Conservation (phyloP, 2,113 vertebrate species). For the Periophthalmodon schlosseri region DNA sequence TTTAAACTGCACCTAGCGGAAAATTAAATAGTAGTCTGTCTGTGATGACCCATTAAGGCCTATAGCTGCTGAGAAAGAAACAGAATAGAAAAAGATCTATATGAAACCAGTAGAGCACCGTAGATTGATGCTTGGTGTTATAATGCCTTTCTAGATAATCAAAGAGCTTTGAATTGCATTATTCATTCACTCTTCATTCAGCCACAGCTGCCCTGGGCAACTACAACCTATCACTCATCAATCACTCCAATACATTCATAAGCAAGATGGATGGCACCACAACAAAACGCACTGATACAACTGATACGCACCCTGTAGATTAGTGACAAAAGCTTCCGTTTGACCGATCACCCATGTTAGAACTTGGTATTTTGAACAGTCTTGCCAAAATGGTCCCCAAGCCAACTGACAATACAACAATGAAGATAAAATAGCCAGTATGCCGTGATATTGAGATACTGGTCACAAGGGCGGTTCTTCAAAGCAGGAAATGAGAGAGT, state of each 20-base stretch:
- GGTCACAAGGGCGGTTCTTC: not conserved
- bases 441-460: not conserved
- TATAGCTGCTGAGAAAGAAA: not conserved
- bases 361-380: no score
- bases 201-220: not conserved
- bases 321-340: not conserved
- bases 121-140: not conserved
- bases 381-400: not conserved
- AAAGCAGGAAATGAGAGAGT: constrained; percentile 29
- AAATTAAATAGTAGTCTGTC: not conserved
- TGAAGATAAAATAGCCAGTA: not conserved
- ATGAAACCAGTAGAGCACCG: not conserved
- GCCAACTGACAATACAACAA: not conserved
- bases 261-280: not conserved
- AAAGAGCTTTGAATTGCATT: not conserved
- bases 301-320: not conserved
- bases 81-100: not conserved
- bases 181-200: not conserved
- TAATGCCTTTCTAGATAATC: not conserved
- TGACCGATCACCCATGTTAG: not conserved
- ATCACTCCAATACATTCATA: not conserved
- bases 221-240: not conserved
- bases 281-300: not conserved
- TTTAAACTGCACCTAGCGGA: not conserved
- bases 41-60: not conserved